These are phyloP conservation scores for Ctenodactylus gundi DNA, from an alignment of 2,113 vertebrate genomes.

Conservation along the genomic window DNA sequence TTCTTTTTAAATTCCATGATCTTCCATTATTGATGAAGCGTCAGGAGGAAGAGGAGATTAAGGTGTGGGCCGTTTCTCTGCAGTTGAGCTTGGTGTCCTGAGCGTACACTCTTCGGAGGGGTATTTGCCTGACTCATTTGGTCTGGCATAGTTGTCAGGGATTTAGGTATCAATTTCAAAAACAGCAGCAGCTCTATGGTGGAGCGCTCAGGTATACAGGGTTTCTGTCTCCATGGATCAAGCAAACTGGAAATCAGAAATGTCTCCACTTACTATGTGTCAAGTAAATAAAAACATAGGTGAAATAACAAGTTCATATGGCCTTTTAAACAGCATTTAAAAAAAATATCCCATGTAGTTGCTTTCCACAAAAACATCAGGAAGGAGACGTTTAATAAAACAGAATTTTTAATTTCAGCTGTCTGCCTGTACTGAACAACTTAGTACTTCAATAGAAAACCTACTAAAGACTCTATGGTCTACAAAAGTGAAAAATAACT, in stretches of 20 bases:
- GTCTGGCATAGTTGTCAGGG: background rate
- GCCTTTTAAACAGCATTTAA: slow-evolving; percentile 53
- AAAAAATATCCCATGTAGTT: slow-evolving; percentile 52
- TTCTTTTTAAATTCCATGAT: background rate
- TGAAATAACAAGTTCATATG: slow-evolving; percentile 33
- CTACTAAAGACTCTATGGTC: slow-evolving; percentile 50
- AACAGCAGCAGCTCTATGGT: slow-evolving; percentile 2
- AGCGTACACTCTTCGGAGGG: background rate
- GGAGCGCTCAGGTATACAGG: background rate
- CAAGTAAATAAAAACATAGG: slow-evolving; percentile 40
- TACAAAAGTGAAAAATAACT: slow-evolving; percentile 70
- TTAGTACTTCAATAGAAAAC: slow-evolving; percentile 58
- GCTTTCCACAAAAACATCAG: slow-evolving; percentile 60
- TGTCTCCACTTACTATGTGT: slow-evolving; percentile 41
- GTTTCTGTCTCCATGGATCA: slow-evolving; percentile 18
- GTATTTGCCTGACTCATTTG: slow-evolving; percentile 12
- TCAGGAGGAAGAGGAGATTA: slow-evolving; percentile 18
- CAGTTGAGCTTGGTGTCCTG: background rate
- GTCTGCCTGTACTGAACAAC: slow-evolving; percentile 57
- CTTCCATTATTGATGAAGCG: slow-evolving; percentile 19
- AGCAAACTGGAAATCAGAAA: slow-evolving; percentile 55
- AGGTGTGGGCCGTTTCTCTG: background rate
- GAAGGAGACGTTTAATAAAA: slow-evolving; percentile 55
- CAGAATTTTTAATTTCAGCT: slow-evolving; percentile 71
- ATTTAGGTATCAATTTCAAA: slow-evolving; percentile 31